phyloP scores from a whole-genome alignment of 2,888 invertebrate genomes.

The Pammene aurita region DNA sequence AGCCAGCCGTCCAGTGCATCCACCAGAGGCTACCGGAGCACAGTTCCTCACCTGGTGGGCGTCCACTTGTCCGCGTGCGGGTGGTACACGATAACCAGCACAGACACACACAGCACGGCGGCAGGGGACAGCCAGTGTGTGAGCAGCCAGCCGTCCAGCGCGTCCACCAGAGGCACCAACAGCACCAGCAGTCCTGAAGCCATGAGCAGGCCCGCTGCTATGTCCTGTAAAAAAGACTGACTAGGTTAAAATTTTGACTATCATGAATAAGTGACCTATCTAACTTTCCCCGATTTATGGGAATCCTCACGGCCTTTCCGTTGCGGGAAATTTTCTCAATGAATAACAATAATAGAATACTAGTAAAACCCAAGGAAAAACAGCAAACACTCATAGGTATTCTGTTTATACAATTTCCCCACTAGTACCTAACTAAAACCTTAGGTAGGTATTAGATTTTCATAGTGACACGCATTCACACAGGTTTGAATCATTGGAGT shows the following conservation, averaged over 20 bases:
- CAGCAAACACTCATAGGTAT: not conserved
- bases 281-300: too few species aligned
- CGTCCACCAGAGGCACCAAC: conserved; percentile 89
- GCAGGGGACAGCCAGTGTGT: conserved; percentile 86
- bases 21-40: too few species aligned
- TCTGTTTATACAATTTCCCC: not conserved
- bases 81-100: conserved; percentile 89
- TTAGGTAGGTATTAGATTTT: not conserved
- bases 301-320: too few species aligned
- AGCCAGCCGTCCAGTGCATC: too few species aligned
- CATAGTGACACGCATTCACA: not conserved
- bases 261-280: too few species aligned
- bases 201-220: conserved; percentile 89
- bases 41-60: conserved; percentile 87
- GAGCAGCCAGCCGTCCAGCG: conserved; percentile 88
- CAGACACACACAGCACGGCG: conserved; percentile 84
- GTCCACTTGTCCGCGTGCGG: conserved; percentile 94
- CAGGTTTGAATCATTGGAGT: not conserved
- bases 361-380: not conserved
- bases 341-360: not conserved
- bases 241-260: not conserved
- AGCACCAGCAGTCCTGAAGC: conserved; percentile 87
- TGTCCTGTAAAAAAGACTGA: conserved; percentile 85
- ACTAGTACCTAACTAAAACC: not conserved
- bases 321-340: not conserved